Base-by-base conservation (phyloP, 2,888 invertebrate genomes). In the Leucozona laternaria region DNA sequence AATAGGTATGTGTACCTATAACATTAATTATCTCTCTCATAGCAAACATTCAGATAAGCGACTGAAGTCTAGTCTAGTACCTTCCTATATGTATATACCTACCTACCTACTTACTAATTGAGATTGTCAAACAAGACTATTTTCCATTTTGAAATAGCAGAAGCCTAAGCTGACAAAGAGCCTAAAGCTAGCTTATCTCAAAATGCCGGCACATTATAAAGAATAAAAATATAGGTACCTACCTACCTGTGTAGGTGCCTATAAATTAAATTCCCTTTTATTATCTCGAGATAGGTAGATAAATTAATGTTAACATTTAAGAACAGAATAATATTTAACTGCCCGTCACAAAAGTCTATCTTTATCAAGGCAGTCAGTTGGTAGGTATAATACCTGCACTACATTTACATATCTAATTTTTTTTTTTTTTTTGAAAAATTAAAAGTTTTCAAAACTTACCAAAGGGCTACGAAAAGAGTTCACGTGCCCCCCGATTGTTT, bases 381-480 rank as follows among this genome's bases (percentile, higher is more conserved):
- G n/a, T n/a, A n/a, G n/a, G n/a, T n/a, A n/a, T n/a, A n/a, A n/a
- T n/a, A n/a, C 15, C 60, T 60, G 64, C 40, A 48, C 34, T 13
- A 64, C 4, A 17, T 11, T 22, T 13, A 64, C 7, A 28, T 13
- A 55, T 28, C 6, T n/a, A 17, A 28, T 15, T n/a, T 43, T 43
- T n/a, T 55, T 22, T 3, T 40, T 34, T 50, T 50, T 66, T 43
- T 55, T 10, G 11, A 20, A 58, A 15, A 50, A 20, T 22, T 10
- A n/a, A 68, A 72, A n/a, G 53, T 40, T 68, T 79, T 76, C 76
- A 79, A 76, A 76, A 85, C 84, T 80, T 85, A 85, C 84, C 80
- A 77, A 68, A 85, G 84, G 84, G 72, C 80, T 31, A 77, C 64
- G 80, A 66, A 76, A 77, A 68, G 66, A 76, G 76, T 79, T 79